phyloP scores from a whole-genome alignment of 2,888 invertebrate genomes.

The Drosophila recens region DNA sequence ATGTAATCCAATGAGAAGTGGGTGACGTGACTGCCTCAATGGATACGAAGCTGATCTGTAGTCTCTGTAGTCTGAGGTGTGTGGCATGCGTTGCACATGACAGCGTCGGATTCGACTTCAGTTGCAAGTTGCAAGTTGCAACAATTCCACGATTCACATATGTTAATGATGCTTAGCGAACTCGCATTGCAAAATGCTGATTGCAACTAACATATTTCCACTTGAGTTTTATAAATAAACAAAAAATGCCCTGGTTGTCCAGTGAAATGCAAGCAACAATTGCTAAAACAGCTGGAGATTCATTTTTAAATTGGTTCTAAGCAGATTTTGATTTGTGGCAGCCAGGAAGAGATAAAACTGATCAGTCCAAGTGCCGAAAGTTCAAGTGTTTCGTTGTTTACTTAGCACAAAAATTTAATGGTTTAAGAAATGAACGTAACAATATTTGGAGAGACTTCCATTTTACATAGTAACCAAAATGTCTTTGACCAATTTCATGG shows the following conservation, averaged over 20 bases:
- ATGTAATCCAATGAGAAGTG: conserved; percentile 67
- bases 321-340: conserved; percentile 46
- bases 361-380: conserved; percentile 31
- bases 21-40: conserved; percentile 62
- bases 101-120: conserved; percentile 20
- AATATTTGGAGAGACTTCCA: background rate
- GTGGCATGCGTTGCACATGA: conserved; percentile 45
- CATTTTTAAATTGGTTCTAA: conserved; percentile 27
- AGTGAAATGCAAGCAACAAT: conserved; percentile 7
- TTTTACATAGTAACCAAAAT: background rate
- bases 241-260: conserved; percentile 33
- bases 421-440: background rate
- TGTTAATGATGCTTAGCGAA: conserved; percentile 60
- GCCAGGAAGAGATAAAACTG: conserved; percentile 11
- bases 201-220: conserved; percentile 51
- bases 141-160: conserved; percentile 26
- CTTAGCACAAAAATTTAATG: conserved; percentile 29
- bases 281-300: conserved; percentile 47
- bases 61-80: conserved; percentile 6
- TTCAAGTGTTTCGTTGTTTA: conserved; percentile 60
- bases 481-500: background rate
- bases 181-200: conserved; percentile 49
- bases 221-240: conserved; percentile 67
- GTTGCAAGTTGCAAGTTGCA: conserved; percentile 6
- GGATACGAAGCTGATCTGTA: conserved; percentile 14